Percentiles rank a stretch among this genome's conserved stretches.
Conservation (phyloP, 1,140 invertebrate genomes). For the Dinoponera quadriceps region DNA sequence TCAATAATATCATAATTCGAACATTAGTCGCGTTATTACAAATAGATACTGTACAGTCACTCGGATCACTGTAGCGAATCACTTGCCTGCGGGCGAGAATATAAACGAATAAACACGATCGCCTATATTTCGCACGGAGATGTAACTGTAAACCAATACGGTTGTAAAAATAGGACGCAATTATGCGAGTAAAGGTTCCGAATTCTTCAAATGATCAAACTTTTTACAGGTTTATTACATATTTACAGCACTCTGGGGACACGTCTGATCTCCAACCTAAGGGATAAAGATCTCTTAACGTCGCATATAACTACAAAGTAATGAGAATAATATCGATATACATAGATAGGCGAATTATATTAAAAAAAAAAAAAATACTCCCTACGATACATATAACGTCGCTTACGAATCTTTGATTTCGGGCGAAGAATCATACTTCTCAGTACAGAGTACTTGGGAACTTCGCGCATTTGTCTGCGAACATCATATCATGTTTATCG, state of each 20-base stretch:
- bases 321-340: not conserved
- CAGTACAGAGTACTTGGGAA: no score
- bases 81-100: not conserved
- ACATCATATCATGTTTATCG: no score
- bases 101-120: not conserved
- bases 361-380: no score
- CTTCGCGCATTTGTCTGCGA: no score
- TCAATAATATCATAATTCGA: not conserved
- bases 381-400: no score
- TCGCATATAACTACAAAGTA: slow-evolving; percentile 7
- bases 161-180: not conserved
- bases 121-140: not conserved
- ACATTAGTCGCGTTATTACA: not conserved
- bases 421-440: no score
- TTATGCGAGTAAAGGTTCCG: not conserved
- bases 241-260: not conserved
- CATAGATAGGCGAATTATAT: no score
- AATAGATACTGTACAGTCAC: not conserved
- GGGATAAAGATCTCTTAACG: not conserved
- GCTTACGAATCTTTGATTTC: no score
- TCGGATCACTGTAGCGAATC: not conserved
- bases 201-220: not conserved
- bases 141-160: slow-evolving; percentile 5
- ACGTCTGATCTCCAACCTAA: not conserved
- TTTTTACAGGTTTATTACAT: not conserved